Evolutionary conservation across 2,113 vertebrate species (phyloP).

Genomic region (Alligator mississippiensis): DNA sequence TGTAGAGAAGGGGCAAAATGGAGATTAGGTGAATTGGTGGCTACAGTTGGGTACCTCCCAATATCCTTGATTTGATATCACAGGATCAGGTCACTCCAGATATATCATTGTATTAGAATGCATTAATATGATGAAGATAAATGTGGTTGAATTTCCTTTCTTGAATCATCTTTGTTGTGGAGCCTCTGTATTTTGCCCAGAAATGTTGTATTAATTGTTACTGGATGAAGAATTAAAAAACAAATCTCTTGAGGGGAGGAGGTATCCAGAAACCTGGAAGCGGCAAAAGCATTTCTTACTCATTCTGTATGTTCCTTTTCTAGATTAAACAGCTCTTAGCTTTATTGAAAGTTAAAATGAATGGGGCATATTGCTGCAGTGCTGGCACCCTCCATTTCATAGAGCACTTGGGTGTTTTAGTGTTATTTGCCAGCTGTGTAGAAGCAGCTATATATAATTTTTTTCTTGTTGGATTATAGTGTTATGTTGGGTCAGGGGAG

Average conservation of each 20-base stretch:
- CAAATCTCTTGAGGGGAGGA: not conserved
- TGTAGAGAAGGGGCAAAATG: not conserved
- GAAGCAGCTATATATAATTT: accelerated
- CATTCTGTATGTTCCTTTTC: not conserved
- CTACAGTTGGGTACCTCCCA: not conserved
- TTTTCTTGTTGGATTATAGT: no score
- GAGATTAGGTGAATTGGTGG: not conserved
- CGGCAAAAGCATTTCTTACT: accelerated
- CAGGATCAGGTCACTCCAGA: no score
- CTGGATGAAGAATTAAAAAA: not conserved
- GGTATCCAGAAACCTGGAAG: accelerated
- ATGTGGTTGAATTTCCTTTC: accelerated
- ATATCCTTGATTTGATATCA: not conserved
- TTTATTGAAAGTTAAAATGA: not conserved
- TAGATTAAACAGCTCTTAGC: not conserved
- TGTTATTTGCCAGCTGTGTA: accelerated
- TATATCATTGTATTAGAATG: not conserved
- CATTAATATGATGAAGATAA: accelerated
- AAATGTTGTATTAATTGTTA: not conserved
- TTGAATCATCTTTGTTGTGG: not conserved
- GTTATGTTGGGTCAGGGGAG: not conserved
- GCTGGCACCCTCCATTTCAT: not conserved
- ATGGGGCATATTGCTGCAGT: not conserved
- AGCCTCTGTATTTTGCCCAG: not conserved
- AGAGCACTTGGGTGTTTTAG: accelerated